Base-by-base conservation (phyloP, 2,797 vertebrate genomes). In the Erpetoichthys calabaricus region DNA sequence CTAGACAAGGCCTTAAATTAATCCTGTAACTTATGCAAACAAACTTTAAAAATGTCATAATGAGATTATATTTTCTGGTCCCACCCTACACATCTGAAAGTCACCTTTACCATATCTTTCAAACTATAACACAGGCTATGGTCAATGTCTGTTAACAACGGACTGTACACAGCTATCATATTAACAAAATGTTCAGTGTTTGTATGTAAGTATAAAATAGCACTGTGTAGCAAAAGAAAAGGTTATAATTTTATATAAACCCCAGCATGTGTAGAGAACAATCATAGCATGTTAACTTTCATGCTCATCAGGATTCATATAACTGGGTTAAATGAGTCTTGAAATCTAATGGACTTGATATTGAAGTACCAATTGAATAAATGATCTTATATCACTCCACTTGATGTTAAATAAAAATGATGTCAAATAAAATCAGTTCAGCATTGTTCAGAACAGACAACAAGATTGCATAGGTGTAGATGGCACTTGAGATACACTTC, bases 341-440 rank as follows among this genome's bases (percentile, higher is more conserved):
- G 8, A 45, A 60, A 56, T 42, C 59, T 50, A 55, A 60, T 51
- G n/a, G 44, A 55, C 44, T 55, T 54, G 62, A 44, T 61, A 55
- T 46, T 56, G 51, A 8, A 25, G 57, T 42, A 55, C 56, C 59
- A 64, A 64, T 61, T 51, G 56, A 64, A 65, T 60, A 63, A 68
- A 65, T 60, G 43, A 61, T 63, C 6, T 43, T 56, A 62, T 65
- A 65, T 57, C 46, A 60, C 60, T 71, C 56, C 50, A 55, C 59
- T 58, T 58, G 49, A 42, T 42, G 9, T 9, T 51, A 9, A 25
- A 25, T 25, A 25, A 25, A 25, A 25, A 25, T 25, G 25, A 25
- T 43, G 46, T 55, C 64, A 75, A 76, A 72, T 67, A 64, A 73
- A 67, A 67, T 66, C 64, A 70, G 57, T 66, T 66, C n/a, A 52